A percentile compares a stretch with the other conserved stretches of the same genome.
Conservation (phyloP, 2,797 vertebrate species). For the Gallinago nigripennis region DNA sequence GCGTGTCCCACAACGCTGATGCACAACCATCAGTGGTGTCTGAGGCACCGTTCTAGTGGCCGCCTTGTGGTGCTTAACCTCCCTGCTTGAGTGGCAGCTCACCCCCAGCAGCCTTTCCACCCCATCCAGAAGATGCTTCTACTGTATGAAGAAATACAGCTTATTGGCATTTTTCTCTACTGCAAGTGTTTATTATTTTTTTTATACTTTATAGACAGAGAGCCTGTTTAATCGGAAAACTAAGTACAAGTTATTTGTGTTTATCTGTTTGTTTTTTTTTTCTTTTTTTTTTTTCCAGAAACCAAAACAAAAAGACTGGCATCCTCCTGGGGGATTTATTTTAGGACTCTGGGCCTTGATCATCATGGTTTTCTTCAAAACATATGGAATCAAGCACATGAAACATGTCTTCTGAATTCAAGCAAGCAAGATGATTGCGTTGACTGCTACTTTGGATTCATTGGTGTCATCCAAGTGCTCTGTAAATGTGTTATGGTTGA, state of each 20-base stretch:
- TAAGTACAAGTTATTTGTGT: background rate
- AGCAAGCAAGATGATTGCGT: background rate
- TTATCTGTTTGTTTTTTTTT: background rate
- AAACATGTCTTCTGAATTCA: constrained; percentile 91
- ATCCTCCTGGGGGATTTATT: constrained; percentile 97
- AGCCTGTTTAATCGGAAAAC: background rate
- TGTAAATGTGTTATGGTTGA: background rate
- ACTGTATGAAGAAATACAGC: background rate
- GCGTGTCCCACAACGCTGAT: background rate
- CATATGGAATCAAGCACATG: constrained; percentile 95
- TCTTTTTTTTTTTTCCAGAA: constrained; percentile 80
- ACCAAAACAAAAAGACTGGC: constrained; percentile 95
- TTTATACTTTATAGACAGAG: background rate
- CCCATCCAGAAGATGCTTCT: background rate
- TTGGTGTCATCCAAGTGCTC: background rate
- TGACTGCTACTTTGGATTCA: background rate
- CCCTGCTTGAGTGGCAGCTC: background rate
- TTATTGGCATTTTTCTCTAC: background rate
- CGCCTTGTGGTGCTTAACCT: background rate
- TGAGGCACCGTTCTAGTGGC: background rate
- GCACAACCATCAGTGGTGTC: rapidly evolving
- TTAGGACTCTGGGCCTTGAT: constrained; percentile 96
- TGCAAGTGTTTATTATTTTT: background rate
- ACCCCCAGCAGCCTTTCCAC: background rate
- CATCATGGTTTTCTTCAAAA: constrained; percentile 96